These are phyloP conservation scores for Anguilla pacifica DNA, from an alignment of 2,797 vertebrate genomes.

Conservation along the genomic window DNA sequence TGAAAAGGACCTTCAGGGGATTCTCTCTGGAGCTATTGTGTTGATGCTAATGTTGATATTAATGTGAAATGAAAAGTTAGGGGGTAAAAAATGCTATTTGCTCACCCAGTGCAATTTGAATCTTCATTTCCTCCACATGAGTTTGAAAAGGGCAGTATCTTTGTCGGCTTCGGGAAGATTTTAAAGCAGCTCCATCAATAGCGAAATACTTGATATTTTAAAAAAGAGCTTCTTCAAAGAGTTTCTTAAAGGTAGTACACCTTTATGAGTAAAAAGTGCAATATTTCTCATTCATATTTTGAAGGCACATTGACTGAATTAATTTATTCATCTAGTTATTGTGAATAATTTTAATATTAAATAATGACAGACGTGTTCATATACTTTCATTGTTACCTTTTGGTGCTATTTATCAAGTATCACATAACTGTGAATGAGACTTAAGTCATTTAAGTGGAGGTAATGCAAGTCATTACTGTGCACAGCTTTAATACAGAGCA, in stretches of 20 bases:
- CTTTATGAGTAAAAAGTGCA: not conserved
- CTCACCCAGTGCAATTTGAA: conserved; percentile 39
- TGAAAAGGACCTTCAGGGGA: too few relatives aligned
- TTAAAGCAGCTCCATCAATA: conserved; percentile 29
- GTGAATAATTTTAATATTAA: not conserved
- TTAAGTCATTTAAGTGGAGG: not conserved
- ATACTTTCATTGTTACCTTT: not conserved
- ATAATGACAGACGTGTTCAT: not conserved
- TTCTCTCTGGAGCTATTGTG: conserved; percentile 32
- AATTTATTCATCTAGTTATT: not conserved
- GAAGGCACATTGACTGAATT: not conserved
- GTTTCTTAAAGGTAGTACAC: conserved; percentile 28
- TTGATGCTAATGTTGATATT: conserved; percentile 31
- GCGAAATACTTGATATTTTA: conserved; percentile 29
- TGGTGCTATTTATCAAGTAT: not conserved
- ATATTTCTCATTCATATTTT: not conserved
- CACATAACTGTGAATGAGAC: not conserved
- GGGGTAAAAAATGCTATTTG: conserved; percentile 40
- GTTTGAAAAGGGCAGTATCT: conserved; percentile 29
- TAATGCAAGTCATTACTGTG: not conserved
- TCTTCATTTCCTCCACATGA: conserved; percentile 35
- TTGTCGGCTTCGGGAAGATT: conserved; percentile 24
- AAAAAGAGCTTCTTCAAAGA: conserved; percentile 10
- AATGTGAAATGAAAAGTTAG: conserved; percentile 41
- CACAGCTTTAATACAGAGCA: not conserved